Percentiles rank a stretch among this genome's conserved stretches.
Conservation (phyloP, 2,797 vertebrate genomes). For the Trichosurus vulpecula region DNA sequence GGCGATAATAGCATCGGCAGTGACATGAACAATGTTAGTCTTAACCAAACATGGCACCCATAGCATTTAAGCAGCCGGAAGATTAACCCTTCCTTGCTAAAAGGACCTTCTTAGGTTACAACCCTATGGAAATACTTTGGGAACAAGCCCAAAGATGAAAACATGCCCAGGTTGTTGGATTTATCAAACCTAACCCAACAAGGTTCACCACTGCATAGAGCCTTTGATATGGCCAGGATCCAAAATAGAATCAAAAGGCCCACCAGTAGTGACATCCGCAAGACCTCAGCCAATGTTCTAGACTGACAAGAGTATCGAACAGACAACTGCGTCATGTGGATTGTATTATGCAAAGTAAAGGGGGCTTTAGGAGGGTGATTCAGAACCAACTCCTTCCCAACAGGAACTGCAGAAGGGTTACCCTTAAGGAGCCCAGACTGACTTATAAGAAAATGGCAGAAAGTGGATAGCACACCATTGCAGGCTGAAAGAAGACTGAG, state of each 20-base stretch:
- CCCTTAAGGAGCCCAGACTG: not conserved
- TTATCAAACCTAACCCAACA: not conserved
- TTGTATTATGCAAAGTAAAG: not conserved
- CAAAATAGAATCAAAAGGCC: not conserved
- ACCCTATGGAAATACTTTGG: not conserved
- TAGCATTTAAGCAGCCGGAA: not conserved
- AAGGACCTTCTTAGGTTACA: not conserved
- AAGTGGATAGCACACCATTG: not conserved
- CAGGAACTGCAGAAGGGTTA: not conserved
- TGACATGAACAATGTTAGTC: not conserved
- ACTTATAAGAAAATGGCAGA: not conserved
- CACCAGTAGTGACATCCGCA: not conserved
- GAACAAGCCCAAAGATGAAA: not conserved
- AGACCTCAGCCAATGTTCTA: not conserved
- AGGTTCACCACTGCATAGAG: not conserved
- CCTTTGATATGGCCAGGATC: not conserved
- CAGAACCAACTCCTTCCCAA: not conserved
- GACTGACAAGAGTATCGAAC: not conserved
- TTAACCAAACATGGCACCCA: not conserved
- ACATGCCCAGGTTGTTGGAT: not conserved
- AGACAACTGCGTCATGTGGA: not conserved
- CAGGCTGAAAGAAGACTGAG: not conserved
- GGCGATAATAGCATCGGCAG: rapidly evolving
- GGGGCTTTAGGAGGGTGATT: not conserved
- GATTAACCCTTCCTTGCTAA: not conserved